Evolutionary conservation across 2,113 vertebrate genomes (phyloP).

Genomic region (Orientallactaga bullata): DNA sequence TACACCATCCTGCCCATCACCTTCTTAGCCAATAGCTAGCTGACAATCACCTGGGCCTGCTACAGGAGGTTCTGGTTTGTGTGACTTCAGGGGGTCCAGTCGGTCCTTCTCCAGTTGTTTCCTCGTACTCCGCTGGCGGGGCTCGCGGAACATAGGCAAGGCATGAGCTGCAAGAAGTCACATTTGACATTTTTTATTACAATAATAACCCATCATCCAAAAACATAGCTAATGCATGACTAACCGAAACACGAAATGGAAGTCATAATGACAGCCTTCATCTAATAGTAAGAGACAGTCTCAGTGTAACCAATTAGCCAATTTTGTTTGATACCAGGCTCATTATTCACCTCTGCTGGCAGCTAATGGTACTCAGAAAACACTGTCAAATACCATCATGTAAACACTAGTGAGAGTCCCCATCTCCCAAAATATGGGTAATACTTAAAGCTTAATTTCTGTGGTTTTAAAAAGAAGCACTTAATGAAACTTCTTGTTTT

Average conservation of each 20-base stretch:
- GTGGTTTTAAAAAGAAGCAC: slow-evolving; percentile 57
- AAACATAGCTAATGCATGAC: slow-evolving; percentile 72
- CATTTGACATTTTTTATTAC: slow-evolving; percentile 74
- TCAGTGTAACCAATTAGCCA: slow-evolving; percentile 72
- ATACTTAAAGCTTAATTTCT: slow-evolving; percentile 52
- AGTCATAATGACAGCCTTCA: slow-evolving; percentile 73
- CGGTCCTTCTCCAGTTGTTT: slow-evolving; percentile 99
- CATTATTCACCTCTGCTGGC: slow-evolving; percentile 70
- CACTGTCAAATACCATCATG: neutral
- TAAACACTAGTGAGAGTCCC: slow-evolving; percentile 16
- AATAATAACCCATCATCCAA: slow-evolving; percentile 66
- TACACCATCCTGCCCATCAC: neutral
- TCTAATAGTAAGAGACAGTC: slow-evolving; percentile 73
- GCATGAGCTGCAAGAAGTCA: slow-evolving; percentile 92
- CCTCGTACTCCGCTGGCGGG: slow-evolving; percentile 95
- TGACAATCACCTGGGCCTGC: slow-evolving; percentile 95
- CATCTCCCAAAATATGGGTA: neutral
- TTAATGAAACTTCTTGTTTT: neutral
- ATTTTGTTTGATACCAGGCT: slow-evolving; percentile 55
- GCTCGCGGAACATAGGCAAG: slow-evolving; percentile 98
- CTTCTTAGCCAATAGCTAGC: neutral
- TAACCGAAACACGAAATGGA: slow-evolving; percentile 66
- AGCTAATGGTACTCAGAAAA: slow-evolving; percentile 55
- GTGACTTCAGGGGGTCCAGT: slow-evolving; percentile 95
- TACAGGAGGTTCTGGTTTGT: slow-evolving; percentile 98